Conservation (phyloP, 2,113 vertebrate species). For the Notechis scutatus region DNA sequence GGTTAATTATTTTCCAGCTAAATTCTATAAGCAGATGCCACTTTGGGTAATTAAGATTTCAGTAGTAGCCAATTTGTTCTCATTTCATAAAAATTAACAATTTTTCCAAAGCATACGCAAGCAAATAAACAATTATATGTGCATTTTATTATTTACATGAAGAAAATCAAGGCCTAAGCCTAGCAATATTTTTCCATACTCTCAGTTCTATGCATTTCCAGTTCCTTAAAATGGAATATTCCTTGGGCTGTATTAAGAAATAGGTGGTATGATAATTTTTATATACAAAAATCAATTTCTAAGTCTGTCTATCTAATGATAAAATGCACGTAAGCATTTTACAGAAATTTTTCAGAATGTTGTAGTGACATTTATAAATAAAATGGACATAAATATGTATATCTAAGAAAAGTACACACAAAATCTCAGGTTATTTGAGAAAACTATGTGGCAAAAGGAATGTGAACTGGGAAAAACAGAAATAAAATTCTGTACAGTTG, state of each 20-base stretch:
- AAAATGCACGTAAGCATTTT: not conserved
- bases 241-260: not conserved
- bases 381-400: not conserved
- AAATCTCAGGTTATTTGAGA: not conserved
- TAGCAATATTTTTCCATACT: not conserved
- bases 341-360: not conserved
- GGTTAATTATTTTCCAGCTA: not conserved
- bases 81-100: constrained; percentile 1
- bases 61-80: not conserved
- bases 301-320: not conserved
- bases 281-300: not conserved
- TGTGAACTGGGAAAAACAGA: not conserved
- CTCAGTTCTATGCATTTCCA: not conserved
- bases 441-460: not conserved
- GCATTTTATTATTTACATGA: not conserved
- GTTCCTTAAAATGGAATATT: not conserved
- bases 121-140: not conserved
- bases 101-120: not conserved
- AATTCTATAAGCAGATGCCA: not conserved
- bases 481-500: not conserved
- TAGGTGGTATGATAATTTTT: not conserved
- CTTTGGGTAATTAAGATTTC: constrained; percentile 2
- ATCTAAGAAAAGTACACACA: not conserved
- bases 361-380: not conserved
- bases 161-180: not conserved